Percentiles rank a stretch among this genome's conserved stretches.
phyloP scores from a whole-genome alignment of 2,888 invertebrate species.

The Cistogaster globosa region DNA sequence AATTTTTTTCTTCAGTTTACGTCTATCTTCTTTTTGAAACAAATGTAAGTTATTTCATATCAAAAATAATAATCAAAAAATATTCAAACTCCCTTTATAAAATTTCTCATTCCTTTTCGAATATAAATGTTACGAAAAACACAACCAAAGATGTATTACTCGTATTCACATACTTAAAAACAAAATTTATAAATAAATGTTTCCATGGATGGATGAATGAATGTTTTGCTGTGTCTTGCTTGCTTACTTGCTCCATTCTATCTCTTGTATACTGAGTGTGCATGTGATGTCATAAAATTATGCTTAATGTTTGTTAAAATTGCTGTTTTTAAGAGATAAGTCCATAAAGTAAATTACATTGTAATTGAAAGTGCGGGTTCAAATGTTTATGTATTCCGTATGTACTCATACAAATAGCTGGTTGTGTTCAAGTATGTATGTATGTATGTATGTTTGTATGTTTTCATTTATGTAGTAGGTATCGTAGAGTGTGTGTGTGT shows the following conservation, averaged over 20 bases:
- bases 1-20: slow-evolving; percentile 22
- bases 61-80: slow-evolving; percentile 57
- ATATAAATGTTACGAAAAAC: slow-evolving; percentile 39
- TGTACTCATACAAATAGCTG: slow-evolving; percentile 3
- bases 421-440: neutral
- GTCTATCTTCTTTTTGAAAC: slow-evolving; percentile 18
- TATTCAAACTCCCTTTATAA: slow-evolving; percentile 46
- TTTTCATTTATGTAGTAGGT: slow-evolving; percentile 14
- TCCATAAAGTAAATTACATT: slow-evolving; percentile 81
- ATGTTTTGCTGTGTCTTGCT: slow-evolving; percentile 17
- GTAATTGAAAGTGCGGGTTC: slow-evolving; percentile 81
- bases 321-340: slow-evolving; percentile 81
- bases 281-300: slow-evolving; percentile 81
- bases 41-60: slow-evolving; percentile 49
- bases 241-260: slow-evolving; percentile 22
- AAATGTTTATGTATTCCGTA: slow-evolving; percentile 62
- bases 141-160: slow-evolving; percentile 28
- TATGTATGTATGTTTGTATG: neutral
- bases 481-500: neutral
- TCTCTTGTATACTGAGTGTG: slow-evolving; percentile 25
- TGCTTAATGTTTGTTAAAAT: slow-evolving; percentile 82
- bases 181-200: slow-evolving; percentile 41
- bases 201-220: slow-evolving; percentile 39
- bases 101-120: slow-evolving; percentile 23
- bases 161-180: neutral